Evolutionary conservation across 2,888 invertebrate species (phyloP).

Genomic region (Lapara coniferarum): DNA sequence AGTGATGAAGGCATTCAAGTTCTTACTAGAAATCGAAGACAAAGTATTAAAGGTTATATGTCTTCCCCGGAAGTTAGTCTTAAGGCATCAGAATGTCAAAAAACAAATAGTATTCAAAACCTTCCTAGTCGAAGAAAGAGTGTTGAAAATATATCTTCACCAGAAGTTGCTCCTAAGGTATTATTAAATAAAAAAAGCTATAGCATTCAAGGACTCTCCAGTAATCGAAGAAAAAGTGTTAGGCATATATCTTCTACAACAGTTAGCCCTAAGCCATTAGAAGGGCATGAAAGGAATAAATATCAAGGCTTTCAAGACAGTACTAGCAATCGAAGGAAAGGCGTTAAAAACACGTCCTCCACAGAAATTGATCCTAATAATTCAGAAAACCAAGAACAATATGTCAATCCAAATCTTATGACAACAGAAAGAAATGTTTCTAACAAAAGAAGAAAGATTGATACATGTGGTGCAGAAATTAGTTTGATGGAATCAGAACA

Average conservation of each 20-base stretch:
- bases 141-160: neutral
- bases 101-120: no score
- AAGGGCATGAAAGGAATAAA: neutral
- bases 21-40: no score
- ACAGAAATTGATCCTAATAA: neutral
- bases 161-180: neutral
- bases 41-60: no score
- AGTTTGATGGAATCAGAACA: constrained; percentile 29
- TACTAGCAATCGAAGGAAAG: neutral
- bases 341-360: neutral
- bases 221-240: neutral
- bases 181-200: neutral
- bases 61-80: no score
- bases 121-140: neutral
- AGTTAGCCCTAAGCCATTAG: neutral
- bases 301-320: neutral
- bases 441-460: constrained; percentile 14
- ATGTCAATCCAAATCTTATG: neutral
- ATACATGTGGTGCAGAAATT: neutral
- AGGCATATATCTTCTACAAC: neutral
- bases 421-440: neutral
- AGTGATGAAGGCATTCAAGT: no score
- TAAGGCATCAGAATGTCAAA: no score
- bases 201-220: neutral
- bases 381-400: constrained; percentile 25